Conservation (phyloP, 2,888 invertebrate species). For the Tetragnatha montana region DNA sequence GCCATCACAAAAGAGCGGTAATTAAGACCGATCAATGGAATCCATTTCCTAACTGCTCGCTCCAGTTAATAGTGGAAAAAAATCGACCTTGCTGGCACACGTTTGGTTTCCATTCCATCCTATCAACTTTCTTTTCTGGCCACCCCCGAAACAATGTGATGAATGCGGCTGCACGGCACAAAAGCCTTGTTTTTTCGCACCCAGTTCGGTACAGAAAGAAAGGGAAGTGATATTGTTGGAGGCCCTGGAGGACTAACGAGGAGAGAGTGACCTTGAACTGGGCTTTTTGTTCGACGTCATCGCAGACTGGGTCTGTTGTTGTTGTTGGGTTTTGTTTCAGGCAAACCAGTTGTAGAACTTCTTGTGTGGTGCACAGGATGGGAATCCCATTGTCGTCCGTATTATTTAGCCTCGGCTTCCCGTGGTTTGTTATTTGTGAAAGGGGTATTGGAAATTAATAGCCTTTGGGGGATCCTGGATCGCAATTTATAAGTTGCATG, state of each 20-base stretch:
- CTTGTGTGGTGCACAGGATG: neutral
- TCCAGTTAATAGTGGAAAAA: slow-evolving; percentile 7
- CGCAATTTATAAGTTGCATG: neutral
- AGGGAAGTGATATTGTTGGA: slow-evolving; percentile 33
- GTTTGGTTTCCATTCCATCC: slow-evolving; percentile 1
- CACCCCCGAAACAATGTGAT: slow-evolving; percentile 25
- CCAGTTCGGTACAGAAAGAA: slow-evolving; percentile 38
- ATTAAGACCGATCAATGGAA: neutral
- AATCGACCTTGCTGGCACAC: slow-evolving; percentile 30
- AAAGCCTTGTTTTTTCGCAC: slow-evolving; percentile 29
- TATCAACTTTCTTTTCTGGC: slow-evolving; percentile 3
- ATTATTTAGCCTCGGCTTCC: neutral
- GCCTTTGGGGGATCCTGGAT: neutral
- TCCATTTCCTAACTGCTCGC: neutral
- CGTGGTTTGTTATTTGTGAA: neutral
- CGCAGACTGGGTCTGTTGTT: neutral
- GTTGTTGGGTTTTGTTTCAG: slow-evolving; percentile 18
- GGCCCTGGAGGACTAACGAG: slow-evolving; percentile 27
- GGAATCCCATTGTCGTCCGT: neutral
- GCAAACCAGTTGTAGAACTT: slow-evolving; percentile 40
- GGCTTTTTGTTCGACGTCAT: slow-evolving; percentile 1
- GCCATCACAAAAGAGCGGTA: neutral
- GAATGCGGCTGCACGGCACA: slow-evolving; percentile 3
- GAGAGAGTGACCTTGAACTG: slow-evolving; percentile 42
- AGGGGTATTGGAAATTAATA: slow-evolving; percentile 8